Conservation (phyloP, 2,113 vertebrate genomes). For the Rhinoderma darwinii region DNA sequence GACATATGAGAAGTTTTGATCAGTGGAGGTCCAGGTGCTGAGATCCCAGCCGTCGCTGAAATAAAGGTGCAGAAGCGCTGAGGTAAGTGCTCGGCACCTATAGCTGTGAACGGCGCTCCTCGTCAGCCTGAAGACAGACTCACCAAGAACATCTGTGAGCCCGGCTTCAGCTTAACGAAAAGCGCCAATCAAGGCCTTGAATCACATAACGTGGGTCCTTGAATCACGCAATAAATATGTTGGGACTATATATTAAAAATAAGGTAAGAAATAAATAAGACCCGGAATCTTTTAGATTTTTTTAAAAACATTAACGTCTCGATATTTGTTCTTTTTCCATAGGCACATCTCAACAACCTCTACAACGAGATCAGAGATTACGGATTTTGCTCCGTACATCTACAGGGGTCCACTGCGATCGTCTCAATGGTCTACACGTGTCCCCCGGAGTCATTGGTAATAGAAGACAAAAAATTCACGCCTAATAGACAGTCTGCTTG, state of each 20-base stretch:
- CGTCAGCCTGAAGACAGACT: no score
- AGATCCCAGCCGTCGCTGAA: no score
- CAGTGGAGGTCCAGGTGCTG: no score
- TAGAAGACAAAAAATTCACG: conserved; percentile 32
- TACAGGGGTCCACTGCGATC: conserved; percentile 71
- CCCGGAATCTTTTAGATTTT: background rate
- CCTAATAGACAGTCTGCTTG: conserved; percentile 34
- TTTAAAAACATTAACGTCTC: background rate
- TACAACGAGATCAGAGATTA: conserved; percentile 70
- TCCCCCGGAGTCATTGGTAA: conserved; percentile 75
- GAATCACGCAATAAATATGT: background rate
- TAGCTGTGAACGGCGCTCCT: no score
- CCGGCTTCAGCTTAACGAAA: no score
- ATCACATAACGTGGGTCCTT: no score
- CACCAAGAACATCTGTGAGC: no score
- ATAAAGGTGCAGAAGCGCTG: no score
- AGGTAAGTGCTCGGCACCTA: no score
- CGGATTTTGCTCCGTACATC: conserved; percentile 72
- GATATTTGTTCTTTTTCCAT: conserved; percentile 48
- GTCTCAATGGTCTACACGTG: conserved; percentile 64
- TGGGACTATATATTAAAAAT: background rate
- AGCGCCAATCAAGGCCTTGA: no score
- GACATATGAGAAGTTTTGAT: no score
- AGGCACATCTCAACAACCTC: conserved; percentile 71
- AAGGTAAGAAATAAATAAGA: background rate